Evolutionary conservation across 2,797 vertebrate genomes (phyloP).

Genomic region (Nasua narica): DNA sequence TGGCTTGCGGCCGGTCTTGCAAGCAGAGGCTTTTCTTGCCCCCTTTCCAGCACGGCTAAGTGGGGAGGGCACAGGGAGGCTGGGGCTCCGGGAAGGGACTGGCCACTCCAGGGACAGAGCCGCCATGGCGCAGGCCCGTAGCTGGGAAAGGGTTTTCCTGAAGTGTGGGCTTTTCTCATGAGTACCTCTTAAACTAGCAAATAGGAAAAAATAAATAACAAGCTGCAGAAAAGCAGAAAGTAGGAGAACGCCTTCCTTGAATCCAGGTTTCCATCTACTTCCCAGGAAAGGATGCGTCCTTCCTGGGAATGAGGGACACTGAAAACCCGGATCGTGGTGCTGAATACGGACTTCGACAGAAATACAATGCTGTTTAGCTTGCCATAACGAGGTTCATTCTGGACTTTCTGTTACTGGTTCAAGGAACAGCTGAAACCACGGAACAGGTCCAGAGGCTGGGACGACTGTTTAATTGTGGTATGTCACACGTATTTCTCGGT

Average conservation of each 20-base stretch:
- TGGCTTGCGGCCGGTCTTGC: constrained; percentile 11
- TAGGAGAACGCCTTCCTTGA: background rate
- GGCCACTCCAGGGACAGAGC: background rate
- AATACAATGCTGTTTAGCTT: background rate
- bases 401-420: background rate
- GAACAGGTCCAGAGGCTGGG: background rate
- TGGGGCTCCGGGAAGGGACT: background rate
- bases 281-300: background rate
- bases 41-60: background rate
- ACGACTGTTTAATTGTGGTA: background rate
- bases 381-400: background rate
- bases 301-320: background rate
- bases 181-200: background rate
- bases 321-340: background rate
- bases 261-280: background rate
- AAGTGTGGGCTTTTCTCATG: background rate
- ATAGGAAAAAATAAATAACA: background rate
- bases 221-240: background rate
- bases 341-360: background rate
- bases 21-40: background rate
- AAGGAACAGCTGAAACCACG: background rate
- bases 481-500: background rate
- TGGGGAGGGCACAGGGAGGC: background rate
- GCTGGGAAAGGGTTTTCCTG: background rate
- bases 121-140: fast-evolving